phyloP scores from a whole-genome alignment of 2,797 vertebrate species.

The Acrossocheilus wenchowensis region DNA sequence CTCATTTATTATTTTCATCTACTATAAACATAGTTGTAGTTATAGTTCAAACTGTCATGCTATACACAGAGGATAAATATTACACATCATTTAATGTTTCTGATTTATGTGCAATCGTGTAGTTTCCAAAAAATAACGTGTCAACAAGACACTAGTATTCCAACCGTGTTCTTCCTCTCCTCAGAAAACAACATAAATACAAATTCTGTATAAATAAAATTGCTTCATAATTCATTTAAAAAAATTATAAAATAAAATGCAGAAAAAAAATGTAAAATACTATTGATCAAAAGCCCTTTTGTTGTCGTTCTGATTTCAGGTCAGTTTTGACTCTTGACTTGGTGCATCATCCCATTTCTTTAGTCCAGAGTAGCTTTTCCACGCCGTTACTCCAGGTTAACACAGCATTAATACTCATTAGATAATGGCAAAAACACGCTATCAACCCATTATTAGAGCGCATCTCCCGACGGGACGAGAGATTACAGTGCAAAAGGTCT shows the following conservation, averaged over 20 bases:
- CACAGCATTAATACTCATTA: slow-evolving; percentile 46
- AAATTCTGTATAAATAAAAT: slow-evolving; percentile 68
- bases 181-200: slow-evolving; percentile 66
- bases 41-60: slow-evolving; percentile 51
- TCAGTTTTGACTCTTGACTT: slow-evolving; percentile 24
- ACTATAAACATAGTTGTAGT: slow-evolving; percentile 34
- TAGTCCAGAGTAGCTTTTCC: slow-evolving; percentile 28
- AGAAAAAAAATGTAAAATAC: slow-evolving; percentile 41
- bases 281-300: slow-evolving; percentile 66
- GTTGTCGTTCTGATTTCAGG: slow-evolving; percentile 33
- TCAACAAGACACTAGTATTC: slow-evolving; percentile 58
- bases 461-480: slow-evolving; percentile 35
- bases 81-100: slow-evolving; percentile 66
- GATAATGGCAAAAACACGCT: slow-evolving; percentile 35
- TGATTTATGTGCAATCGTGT: slow-evolving; percentile 66
- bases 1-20: slow-evolving; percentile 23
- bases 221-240: slow-evolving; percentile 57
- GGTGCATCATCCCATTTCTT: slow-evolving; percentile 29
- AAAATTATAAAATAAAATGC: background rate
- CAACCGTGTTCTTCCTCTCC: slow-evolving; percentile 53
- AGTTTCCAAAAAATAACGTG: slow-evolving; percentile 53
- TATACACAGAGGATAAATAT: slow-evolving; percentile 66
- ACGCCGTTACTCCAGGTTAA: slow-evolving; percentile 43
- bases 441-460: slow-evolving; percentile 47
- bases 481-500: slow-evolving; percentile 64